Evolutionary conservation across 2,888 invertebrate species (phyloP), one percentile per base, ranked within the genome.

Genomic region (Patella depressa): DNA sequence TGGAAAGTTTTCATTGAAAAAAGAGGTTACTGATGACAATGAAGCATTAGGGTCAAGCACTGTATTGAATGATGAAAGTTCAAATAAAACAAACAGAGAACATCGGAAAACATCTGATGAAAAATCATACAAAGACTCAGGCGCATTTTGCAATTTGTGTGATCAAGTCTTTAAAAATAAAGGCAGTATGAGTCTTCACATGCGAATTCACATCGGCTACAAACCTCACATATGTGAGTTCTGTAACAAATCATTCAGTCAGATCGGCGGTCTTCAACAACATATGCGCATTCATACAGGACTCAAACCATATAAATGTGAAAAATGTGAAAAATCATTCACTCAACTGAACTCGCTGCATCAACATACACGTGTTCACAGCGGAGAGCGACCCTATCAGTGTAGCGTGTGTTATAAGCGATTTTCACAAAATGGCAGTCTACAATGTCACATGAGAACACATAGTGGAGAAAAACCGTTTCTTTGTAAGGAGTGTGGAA

Each of bases 221-320:
- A 74, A 74, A 69, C 57, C 57, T 12, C 69, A 65, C 53, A 15
- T 45, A 14, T 74, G 74, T 24, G n/a, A 45, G 19, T 12, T 17
- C 17, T 74, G 74, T 70, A 53, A 53, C 11, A 45, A 57, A 53
- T 12, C 15, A n/a, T 74, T 74, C 53, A 69, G 65, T 15, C 53
- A 69, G 12, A 65, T 15, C 14, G 59, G 53, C 0, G 45, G 19
- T n/a, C n/a, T 74, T 17, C 59, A 74, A 53, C 29, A 29, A 15
- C 74, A 74, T 24, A 45, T 53, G 14, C 17, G 57, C 9, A 74
- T 69, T 11, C 74, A 74, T 11, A 74, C 69, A 24, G 74, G 74
- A 0, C 65, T 45, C 12, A 69, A 69, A 74, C 74, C 74, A 4
- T 72, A 54, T n/a, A 15, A 55, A 19, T 72, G 72, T 55, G 53